Evolutionary conservation across 2,888 invertebrate species (phyloP).

Genomic region (Hofmannophila pseudospretella): DNA sequence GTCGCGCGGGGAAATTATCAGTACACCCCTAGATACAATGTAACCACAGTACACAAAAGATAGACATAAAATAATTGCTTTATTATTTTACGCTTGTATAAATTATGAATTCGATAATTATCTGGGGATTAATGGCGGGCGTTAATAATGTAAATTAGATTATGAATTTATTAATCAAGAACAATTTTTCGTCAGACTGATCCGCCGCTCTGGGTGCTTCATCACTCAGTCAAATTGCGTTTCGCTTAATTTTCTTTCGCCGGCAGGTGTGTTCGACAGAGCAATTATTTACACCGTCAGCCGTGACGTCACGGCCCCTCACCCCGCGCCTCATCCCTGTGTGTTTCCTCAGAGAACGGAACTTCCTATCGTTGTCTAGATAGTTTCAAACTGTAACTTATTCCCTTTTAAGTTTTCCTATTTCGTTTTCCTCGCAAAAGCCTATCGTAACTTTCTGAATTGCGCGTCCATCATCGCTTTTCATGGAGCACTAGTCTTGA

Average conservation of each 20-base stretch:
- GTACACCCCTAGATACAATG: constrained; percentile 30
- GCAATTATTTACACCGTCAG: constrained; percentile 76
- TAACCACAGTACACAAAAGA: constrained; percentile 12
- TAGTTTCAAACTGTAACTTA: constrained; percentile 54
- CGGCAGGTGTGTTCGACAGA: constrained; percentile 78
- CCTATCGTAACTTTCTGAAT: constrained; percentile 33
- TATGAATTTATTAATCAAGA: constrained; percentile 56
- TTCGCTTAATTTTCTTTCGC: constrained; percentile 77
- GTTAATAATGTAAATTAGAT: constrained; percentile 51
- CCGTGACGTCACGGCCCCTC: constrained; percentile 59
- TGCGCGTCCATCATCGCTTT: constrained; percentile 22
- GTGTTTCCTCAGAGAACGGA: constrained; percentile 46
- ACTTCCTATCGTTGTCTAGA: constrained; percentile 53
- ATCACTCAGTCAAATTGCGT: constrained; percentile 78
- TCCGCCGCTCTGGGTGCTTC: constrained; percentile 66
- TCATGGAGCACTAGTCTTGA: constrained; percentile 14
- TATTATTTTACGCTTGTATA: constrained; percentile 21
- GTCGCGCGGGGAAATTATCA: constrained; percentile 42
- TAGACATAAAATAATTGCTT: constrained; percentile 1
- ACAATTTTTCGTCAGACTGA: constrained; percentile 71
- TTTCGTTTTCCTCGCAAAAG: constrained; percentile 33
- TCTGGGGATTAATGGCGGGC: constrained; percentile 36
- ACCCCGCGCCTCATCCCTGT: constrained; percentile 26
- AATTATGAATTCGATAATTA: constrained; percentile 40
- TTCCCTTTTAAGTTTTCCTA: constrained; percentile 43